These are phyloP conservation scores for Erpobdella octoculata DNA, from an alignment of 2,888 invertebrate species.

Conservation along the genomic window DNA sequence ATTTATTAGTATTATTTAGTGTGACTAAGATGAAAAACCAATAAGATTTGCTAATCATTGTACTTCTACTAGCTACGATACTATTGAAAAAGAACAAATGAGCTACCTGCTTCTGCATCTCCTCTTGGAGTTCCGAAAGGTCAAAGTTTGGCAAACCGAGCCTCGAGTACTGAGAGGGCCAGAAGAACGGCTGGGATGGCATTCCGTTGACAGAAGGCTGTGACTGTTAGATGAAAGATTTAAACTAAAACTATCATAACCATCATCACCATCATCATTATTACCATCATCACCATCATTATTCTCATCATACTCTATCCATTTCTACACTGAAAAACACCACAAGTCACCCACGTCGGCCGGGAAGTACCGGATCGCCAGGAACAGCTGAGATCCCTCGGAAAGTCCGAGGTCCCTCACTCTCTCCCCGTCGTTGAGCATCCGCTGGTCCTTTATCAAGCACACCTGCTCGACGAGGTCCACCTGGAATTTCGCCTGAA, in stretches of 20 bases:
- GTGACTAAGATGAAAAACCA: no score
- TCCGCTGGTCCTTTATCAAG: background rate
- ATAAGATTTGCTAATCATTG: no score
- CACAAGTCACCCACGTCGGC: background rate
- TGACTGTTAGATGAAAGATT: no score
- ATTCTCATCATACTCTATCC: no score
- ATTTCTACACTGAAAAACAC: no score
- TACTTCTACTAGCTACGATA: no score
- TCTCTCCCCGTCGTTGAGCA: background rate
- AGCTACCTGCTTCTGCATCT: constrained; percentile 15
- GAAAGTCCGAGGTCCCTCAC: background rate
- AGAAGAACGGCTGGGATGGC: background rate
- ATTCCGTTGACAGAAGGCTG: background rate
- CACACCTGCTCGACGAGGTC: constrained; percentile 4
- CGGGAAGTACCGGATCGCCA: background rate
- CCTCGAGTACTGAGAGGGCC: constrained; percentile 14
- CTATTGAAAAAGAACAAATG: background rate
- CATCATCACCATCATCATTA: background rate
- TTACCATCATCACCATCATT: background rate
- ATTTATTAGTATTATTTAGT: no score
- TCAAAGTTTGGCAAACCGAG: constrained; percentile 8
- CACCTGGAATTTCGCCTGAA: constrained; percentile 6
- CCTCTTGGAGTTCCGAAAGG: background rate
- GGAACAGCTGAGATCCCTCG: background rate
- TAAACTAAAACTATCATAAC: background rate